Conservation (phyloP, 2,888 invertebrate genomes). For the Thereva nobilitata region DNA sequence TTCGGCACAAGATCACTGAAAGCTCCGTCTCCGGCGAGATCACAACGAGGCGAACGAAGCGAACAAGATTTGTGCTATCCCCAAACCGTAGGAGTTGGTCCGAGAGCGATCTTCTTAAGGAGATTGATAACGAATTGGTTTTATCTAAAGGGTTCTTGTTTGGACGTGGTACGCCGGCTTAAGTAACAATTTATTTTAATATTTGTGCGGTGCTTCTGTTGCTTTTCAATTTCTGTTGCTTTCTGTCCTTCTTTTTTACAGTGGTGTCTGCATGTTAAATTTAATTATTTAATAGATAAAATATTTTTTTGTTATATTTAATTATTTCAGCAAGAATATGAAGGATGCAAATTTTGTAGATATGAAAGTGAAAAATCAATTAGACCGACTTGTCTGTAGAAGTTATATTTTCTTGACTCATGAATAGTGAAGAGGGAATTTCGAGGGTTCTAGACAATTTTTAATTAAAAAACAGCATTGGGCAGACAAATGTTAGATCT, state of each 20-base stretch:
- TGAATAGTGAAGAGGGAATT: no score
- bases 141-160: slow-evolving; percentile 68
- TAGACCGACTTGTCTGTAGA: no score
- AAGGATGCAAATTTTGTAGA: no score
- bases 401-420: no score
- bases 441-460: no score
- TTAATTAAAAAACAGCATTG: no score
- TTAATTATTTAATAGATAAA: no score
- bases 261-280: no score
- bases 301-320: no score
- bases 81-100: slow-evolving; percentile 58
- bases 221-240: not conserved
- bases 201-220: slow-evolving; percentile 9
- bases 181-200: slow-evolving; percentile 33
- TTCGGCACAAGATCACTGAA: slow-evolving; percentile 42
- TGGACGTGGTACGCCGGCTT: slow-evolving; percentile 52
- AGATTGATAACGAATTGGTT: slow-evolving; percentile 64
- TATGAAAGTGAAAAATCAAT: no score
- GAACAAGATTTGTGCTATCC: slow-evolving; percentile 54
- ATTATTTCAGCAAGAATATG: no score
- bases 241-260: not conserved
- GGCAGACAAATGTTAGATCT: no score
- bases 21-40: slow-evolving; percentile 37
- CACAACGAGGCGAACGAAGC: slow-evolving; percentile 47
- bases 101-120: slow-evolving; percentile 63